Evolutionary conservation across 1,140 invertebrate species (phyloP), one percentile per base, ranked within the genome.

Genomic region (Scaptodrosophila lebanonensis): DNA sequence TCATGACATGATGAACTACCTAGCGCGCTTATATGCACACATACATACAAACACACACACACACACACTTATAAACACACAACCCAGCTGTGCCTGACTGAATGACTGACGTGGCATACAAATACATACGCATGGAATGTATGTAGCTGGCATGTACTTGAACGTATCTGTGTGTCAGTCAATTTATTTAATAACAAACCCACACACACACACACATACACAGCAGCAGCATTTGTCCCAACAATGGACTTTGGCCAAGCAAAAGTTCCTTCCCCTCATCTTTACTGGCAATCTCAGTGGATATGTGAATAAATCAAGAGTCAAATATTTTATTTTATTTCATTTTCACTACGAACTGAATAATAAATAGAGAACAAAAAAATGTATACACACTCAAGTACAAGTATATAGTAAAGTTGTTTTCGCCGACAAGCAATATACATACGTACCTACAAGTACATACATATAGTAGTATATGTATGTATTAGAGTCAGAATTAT

Each of bases 1-100:
- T 83, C 77, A 83, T 83, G 77, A 83, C 79, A 77, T 83, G 77
- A 83, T 83, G 79, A 77, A 83, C 72, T 83, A 82, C 69, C 75
- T 66, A 69, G 60, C 52, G 57, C 56, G 29, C 42, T 50, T 54
- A 42, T 73, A 65, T 64, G 40, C 63, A 40, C 50, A 52, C 18
- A 22, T 25, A 20, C 58, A 56, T 50, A 42, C 54, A 29, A 39
- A 52, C 43, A 30, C 39, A 29, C 56, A 25, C 42, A 54, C 40
- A 59, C 53, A 32, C 62, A 52, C 17, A 17, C 40, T 18, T 30
- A n/a, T n/a, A n/a, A n/a, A n/a, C n/a, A n/a, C n/a, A n/a, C 39
- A 52, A 51, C 39, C 49, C 33, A 64, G 38, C 45, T 72, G 42
- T 49, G 48, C 35, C 53, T 66, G 63, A 51, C 62, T 59, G 53